Evolutionary conservation across 2,113 vertebrate genomes (phyloP), one percentile per base, ranked within the genome.

Genomic region (Halichoerus grypus): DNA sequence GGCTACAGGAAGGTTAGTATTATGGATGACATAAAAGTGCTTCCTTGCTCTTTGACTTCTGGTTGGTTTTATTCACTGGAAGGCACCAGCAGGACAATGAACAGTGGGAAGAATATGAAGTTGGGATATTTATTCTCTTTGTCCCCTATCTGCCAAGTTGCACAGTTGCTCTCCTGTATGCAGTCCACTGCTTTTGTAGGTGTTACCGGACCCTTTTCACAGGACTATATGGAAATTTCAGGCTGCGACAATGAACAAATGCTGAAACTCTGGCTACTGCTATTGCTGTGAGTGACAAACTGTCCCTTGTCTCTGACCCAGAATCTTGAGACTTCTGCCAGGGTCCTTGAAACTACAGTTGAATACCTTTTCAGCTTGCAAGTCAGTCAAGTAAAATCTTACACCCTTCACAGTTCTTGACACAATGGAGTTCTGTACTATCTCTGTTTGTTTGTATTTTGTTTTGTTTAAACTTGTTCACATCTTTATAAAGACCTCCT

Each of bases 391-490:
- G 53, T 69, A 83, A 94, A 92, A 55, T 67, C 15, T 82, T 71
- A 15, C 21, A 53, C 6, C 1, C 14, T 21, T 95, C 51, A 76
- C 5, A 53, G 9, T 84, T 79, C 69, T 72, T 88, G 42, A 51
- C 31, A 36, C 31, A 46, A 0, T 90, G 24, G 39, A 69, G 81
- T 71, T 79, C 87, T 59, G 24, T 13, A 33, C 39, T 79, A 51
- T 84, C 31, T 84, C 42, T 39, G 91, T 76, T 91, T 72, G 63
- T 90, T 80, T 90, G 36, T 80, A 46, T 80, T 85, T 84, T 51
- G 18, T 79, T 80, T 92, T 91, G 12, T 94, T 85, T 96, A 72
- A 86, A 82, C 8, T 94, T 91, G 28, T 31, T 86, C 72, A 63
- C 42, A 61, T 31, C 63, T 96, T 91, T 53, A 24, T 81, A 91